Base-by-base conservation (phyloP, 2,888 invertebrate genomes). In the Philereme vetulata region DNA sequence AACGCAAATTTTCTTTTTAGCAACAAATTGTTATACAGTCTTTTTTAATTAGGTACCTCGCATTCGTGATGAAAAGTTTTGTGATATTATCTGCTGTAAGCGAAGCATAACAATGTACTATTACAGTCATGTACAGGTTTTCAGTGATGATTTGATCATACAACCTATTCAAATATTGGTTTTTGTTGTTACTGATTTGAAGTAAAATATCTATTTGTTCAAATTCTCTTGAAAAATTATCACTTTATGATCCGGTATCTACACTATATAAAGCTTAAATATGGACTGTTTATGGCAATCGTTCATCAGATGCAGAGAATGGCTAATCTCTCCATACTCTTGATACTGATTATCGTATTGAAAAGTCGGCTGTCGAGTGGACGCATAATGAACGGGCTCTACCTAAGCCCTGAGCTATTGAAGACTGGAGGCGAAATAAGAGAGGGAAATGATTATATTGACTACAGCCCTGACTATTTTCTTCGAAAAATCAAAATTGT, bases 361-460 rank as follows among this genome's bases (percentile, higher is more conserved):
- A 72, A 72, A 60, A 21, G 21, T 21, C 21, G 21, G 21, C 38
- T 76, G 33, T 66, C 72, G 8, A 65, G 60, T 60, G 72, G 77
- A 32, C 65, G 70, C 21, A 53, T 75, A 9, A 62, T 77, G 3
- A 78, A 84, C 51, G 88, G 88, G 10, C 60, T 87, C 38, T 71
- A 73, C 46, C 70, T 90, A 34, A 78, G 79, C 51, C 86, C 88
- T 10, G 89, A 90, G 67, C 64, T 77, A 43, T 51, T 89, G 54
- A 88, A 90, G 64, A 80, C 75, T 9, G 66, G 70, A 4, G 56
- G 73, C 7, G 77, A 80, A 59, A 63, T 85, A 5, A 70, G 74
- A 7, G 66, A 65, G 33, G 84, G 84, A 5, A 87, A 86, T 56
- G 84, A 87, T 58, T 87, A 86, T 53, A 76, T 86, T 64, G 88